phyloP scores from a whole-genome alignment of 2,113 vertebrate species.

The Tichodroma muraria region DNA sequence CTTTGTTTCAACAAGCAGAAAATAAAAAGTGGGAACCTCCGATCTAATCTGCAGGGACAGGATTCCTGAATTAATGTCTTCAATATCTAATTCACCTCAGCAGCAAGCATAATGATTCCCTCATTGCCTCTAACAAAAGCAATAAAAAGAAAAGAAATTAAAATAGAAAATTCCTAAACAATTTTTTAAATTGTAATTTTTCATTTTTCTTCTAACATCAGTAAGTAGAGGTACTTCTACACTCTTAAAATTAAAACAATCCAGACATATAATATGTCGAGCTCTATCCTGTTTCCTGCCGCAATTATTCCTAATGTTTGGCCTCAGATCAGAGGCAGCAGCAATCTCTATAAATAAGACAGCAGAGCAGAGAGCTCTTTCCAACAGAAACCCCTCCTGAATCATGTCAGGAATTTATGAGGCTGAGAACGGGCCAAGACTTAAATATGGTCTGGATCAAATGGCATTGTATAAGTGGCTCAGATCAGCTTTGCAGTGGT shows the following conservation, averaged over 20 bases:
- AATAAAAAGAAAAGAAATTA: background rate
- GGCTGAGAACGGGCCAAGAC: constrained; percentile 14
- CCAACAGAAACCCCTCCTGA: constrained; percentile 42
- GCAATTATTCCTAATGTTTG: constrained; percentile 39
- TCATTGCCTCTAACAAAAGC: constrained; percentile 3
- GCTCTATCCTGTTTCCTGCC: constrained; percentile 22
- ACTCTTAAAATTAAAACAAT: constrained; percentile 17
- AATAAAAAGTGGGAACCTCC: background rate
- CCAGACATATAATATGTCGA: background rate
- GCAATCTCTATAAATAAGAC: constrained; percentile 35
- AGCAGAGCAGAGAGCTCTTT: background rate
- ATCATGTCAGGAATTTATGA: constrained; percentile 62
- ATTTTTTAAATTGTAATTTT: background rate
- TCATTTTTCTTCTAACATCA: background rate
- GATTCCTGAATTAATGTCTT: constrained; percentile 39
- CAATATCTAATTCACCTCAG: constrained; percentile 8
- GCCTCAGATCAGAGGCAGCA: constrained; percentile 46
- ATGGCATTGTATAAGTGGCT: constrained; percentile 41
- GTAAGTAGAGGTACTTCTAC: background rate
- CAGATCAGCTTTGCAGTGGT: constrained; percentile 20
- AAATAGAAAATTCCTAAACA: background rate
- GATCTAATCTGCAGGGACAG: background rate
- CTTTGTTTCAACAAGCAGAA: background rate
- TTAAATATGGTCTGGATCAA: constrained; percentile 46
- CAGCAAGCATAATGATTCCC: background rate